phyloP scores from a whole-genome alignment of 2,888 invertebrate genomes.

The Rotaria sp. region DNA sequence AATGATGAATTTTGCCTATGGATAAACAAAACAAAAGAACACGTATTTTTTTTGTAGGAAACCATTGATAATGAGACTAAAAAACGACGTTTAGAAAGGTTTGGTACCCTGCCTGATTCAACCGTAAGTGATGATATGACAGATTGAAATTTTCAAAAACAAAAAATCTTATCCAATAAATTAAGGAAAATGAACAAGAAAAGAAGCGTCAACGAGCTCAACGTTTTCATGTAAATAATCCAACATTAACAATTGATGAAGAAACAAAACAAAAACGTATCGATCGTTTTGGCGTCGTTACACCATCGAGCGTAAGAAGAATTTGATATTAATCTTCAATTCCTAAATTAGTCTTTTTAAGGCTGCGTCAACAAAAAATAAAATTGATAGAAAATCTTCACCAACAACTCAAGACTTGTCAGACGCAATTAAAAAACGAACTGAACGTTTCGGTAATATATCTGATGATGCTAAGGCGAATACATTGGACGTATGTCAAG shows the following conservation, averaged over 20 bases:
- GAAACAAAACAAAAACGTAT: slow-evolving; percentile 21
- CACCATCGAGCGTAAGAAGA: background rate
- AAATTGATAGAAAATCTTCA: background rate
- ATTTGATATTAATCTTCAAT: background rate
- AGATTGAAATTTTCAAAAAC: background rate
- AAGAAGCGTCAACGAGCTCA: slow-evolving; percentile 12
- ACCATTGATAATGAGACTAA: background rate
- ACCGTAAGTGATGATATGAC: background rate
- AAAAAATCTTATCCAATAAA: no score
- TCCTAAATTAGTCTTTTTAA: background rate
- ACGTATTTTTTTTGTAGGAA: background rate
- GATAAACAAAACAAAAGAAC: background rate
- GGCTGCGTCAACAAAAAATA: background rate
- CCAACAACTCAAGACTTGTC: background rate
- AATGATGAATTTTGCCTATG: background rate
- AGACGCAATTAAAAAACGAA: background rate
- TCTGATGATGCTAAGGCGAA: background rate
- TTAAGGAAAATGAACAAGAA: background rate
- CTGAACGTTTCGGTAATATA: background rate
- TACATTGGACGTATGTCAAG: background rate
- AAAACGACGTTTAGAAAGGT: slow-evolving; percentile 29
- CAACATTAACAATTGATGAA: background rate
- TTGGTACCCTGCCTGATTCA: background rate
- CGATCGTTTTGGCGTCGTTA: background rate
- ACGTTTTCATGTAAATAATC: background rate